These are phyloP conservation scores for Drosophila erecta DNA, from an alignment of 1,140 invertebrate genomes.

Conservation along the genomic window DNA sequence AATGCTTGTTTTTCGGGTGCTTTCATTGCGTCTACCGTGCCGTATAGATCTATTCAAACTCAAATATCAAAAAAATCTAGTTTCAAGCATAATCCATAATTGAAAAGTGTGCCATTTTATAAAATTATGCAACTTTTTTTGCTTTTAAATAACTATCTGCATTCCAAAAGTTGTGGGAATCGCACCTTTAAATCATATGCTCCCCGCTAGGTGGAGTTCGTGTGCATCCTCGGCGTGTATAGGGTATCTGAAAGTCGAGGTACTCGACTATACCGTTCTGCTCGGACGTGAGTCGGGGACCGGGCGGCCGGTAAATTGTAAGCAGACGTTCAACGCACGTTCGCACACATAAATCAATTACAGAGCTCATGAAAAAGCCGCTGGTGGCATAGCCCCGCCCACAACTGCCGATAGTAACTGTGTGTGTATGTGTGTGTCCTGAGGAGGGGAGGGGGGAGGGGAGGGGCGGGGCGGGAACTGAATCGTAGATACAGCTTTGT, in stretches of 20 bases:
- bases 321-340: conserved; percentile 76
- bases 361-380: conserved; percentile 60
- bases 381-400: conserved; percentile 3
- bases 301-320: conserved; percentile 51
- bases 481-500: conserved; percentile 63
- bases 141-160: too few relatives aligned
- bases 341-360: conserved; percentile 79
- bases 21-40: too few relatives aligned
- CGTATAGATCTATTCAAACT: too few relatives aligned
- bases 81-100: too few relatives aligned
- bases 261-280: not conserved
- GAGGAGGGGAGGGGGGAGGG: too few relatives aligned
- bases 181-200: too few relatives aligned
- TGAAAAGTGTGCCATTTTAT: too few relatives aligned
- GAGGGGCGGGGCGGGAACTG: not conserved
- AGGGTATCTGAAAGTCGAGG: not conserved
- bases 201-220: too few relatives aligned
- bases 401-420: conserved; percentile 30
- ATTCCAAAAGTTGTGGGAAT: too few relatives aligned
- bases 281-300: conserved; percentile 18
- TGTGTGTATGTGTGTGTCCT: conserved; percentile 1
- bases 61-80: too few relatives aligned
- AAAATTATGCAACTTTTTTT: too few relatives aligned
- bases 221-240: too few relatives aligned
- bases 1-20: not conserved